Base-by-base conservation (phyloP, 2,113 vertebrate species). In the Edolisoma coerulescens region DNA sequence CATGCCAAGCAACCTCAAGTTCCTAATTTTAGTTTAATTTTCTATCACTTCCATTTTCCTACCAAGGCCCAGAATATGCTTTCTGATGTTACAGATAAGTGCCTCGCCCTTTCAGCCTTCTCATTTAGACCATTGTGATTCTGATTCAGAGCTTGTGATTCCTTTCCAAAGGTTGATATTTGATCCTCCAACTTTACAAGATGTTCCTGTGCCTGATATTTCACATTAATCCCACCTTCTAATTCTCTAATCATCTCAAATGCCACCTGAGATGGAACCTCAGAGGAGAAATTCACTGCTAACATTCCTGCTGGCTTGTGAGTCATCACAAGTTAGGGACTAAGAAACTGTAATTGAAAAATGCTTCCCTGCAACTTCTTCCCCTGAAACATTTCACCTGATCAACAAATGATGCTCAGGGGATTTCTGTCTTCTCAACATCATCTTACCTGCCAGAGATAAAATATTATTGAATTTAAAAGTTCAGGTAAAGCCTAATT, bases 171-270 rank as follows among this genome's bases (percentile, higher is more conserved):
- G n/a, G 77, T 65, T 95, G 77, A 39, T 89, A 87, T 95, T 87
- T 94, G 87, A 89, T 78, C 41, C 56, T 81, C 76, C 47, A 84
- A 23, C 61, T 84, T 90, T 37, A 89, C 70, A 95, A 79, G 61
- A 61, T 10, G 44, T 78, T 92, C 61, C 57, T 65, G 24, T 22
- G 89, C 74, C 77, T 94, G 91, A 21, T 93, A 95, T 94, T 97
- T 96, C 84, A 65, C 57, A 57, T 79, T 95, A 93, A 92, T 95
- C 61, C 87, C 75, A 60, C 61, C 44, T 92, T 33, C 61, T 95
- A 78, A 89, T 96, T 96, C 81, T 91, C 74, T 87, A 91, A 93
- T 95, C 81, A 79, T 91, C 81, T 94, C 74, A 95, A 96, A 95
- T 91, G 81, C 77, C 94, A 91, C 63, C 39, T 67, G 56, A 93